Evolutionary conservation across 2,797 vertebrate genomes (phyloP).

Genomic region (Siniperca scherzeri): DNA sequence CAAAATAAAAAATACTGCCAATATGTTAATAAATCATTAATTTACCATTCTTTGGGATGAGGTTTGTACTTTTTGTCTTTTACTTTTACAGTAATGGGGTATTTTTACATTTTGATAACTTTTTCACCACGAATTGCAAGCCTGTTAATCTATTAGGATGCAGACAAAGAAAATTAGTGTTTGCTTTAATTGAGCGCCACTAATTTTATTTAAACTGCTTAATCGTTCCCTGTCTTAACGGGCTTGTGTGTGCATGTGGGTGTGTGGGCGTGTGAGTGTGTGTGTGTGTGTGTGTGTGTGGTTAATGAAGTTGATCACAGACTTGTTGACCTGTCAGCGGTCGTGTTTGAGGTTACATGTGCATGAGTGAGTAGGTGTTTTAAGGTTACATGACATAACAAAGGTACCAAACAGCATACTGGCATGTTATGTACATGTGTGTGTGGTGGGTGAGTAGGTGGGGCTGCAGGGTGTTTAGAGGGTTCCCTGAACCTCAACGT

Average conservation of each 20-base stretch:
- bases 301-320: slow-evolving; percentile 13
- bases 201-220: neutral
- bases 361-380: slow-evolving; percentile 30
- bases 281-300: slow-evolving; percentile 27
- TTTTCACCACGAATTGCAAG: neutral
- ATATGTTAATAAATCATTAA: neutral
- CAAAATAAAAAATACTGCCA: neutral
- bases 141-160: neutral
- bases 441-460: slow-evolving; percentile 50
- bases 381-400: slow-evolving; percentile 36
- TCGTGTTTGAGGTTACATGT: slow-evolving; percentile 29
- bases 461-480: slow-evolving; percentile 77
- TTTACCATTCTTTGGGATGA: neutral
- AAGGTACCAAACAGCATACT: slow-evolving; percentile 13
- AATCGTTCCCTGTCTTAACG: too few species aligned
- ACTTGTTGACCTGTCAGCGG: slow-evolving; percentile 23
- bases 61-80: neutral
- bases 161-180: neutral
- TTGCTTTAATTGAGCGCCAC: neutral
- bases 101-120: neutral
- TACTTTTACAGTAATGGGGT: neutral
- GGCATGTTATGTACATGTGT: slow-evolving; percentile 14
- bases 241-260: slow-evolving; percentile 30
- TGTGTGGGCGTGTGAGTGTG: slow-evolving; percentile 18
- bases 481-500: slow-evolving; percentile 86